Base-by-base conservation (phyloP, 2,888 invertebrate species). In the Drosophila neonasuta region DNA sequence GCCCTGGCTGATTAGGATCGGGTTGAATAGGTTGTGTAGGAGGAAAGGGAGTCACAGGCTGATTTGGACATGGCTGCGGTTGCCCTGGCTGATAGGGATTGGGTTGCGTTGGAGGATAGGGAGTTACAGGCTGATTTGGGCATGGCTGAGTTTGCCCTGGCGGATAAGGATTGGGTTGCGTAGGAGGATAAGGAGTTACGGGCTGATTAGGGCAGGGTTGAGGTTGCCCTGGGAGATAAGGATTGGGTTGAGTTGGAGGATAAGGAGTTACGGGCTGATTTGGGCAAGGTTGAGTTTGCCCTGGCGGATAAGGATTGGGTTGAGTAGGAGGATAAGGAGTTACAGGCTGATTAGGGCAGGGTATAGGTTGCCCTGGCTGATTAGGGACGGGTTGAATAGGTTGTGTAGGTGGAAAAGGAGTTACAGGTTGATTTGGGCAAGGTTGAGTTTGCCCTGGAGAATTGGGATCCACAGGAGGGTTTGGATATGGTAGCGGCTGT, bases 21-120 rank as follows among this genome's bases (percentile, higher is more conserved):
- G 20, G 20, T 20, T 20, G 20, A 20, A 20, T 54, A 9, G 59
- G 15, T 7, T n/a, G 29, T 29, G 13, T 39, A 29, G 50, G 49
- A 3, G 46, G 44, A 41, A 42, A 63, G 2, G 68, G 59, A 36
- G 11, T 11, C 0, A 39, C 36, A 2, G 50, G 62, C 10, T 61
- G 68, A 13, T 24, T 62, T 0, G 73, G 71, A 2, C 39, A 39
- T 2, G 65, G 48, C 11, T 57, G 52, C 0, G 52, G 44, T 50
- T 52, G 50, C 15, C 39, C 24, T 6, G 64, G 49, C 17, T 52
- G 49, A 29, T 42, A 24, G 0, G 48, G 58, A 15, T 17, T 34
- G 10, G 32, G 10, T 0, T 65, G 52, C 7, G 46, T 52, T 11
- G 48, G 42, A 7, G 52, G 50, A 52, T 49, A 59, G 4, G 68